phyloP scores from a whole-genome alignment of 2,888 invertebrate genomes.

The Microchrysa polita region DNA sequence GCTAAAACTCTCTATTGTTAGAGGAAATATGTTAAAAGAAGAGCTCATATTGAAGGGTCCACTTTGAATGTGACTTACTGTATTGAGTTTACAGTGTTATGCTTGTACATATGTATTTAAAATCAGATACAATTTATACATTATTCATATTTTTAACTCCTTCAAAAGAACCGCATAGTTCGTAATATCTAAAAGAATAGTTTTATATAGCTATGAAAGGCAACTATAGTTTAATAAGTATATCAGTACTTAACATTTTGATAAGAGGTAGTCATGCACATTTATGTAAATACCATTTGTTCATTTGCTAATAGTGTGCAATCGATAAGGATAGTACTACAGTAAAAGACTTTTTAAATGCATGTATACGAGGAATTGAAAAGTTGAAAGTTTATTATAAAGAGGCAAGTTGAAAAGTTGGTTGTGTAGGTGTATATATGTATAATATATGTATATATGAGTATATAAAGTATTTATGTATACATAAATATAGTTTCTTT shows the following conservation, averaged over 20 bases:
- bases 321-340: neutral
- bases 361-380: neutral
- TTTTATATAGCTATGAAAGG: constrained; percentile 3
- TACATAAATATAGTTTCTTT: neutral
- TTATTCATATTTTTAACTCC: no score
- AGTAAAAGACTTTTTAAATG: neutral
- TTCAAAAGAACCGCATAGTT: no score
- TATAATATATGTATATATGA: neutral
- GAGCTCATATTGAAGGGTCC: no score
- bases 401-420: constrained; percentile 1
- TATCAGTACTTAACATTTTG: constrained; percentile 3
- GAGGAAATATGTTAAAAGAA: no score
- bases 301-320: no score
- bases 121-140: no score
- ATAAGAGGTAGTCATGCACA: constrained; percentile 25
- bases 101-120: no score
- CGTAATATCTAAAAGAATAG: no score
- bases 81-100: no score
- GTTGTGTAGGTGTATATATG: neutral
- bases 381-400: constrained; percentile 1
- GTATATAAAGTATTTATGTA: neutral
- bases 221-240: neutral
- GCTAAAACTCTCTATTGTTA: no score
- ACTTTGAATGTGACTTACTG: no score
- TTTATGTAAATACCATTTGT: no score